Conservation (phyloP, 2,113 vertebrate genomes). For the Corvus moneduloides region DNA sequence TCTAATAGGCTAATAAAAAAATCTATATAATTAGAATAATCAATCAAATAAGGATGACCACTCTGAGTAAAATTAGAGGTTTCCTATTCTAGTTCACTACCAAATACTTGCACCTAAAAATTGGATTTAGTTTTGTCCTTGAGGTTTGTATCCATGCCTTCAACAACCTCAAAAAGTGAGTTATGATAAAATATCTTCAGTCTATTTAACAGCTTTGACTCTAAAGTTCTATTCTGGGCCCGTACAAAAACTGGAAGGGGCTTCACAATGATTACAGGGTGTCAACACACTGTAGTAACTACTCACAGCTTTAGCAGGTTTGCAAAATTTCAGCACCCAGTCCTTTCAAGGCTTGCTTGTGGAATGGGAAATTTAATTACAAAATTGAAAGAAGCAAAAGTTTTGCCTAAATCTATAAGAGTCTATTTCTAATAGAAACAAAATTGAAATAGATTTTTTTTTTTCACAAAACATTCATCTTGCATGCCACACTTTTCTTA, state of each 20-base stretch:
- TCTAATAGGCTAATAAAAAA: slow-evolving; percentile 36
- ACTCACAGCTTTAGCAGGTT: neutral
- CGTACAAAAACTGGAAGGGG: neutral
- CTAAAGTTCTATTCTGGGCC: neutral
- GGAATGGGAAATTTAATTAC: neutral
- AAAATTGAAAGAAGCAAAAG: neutral
- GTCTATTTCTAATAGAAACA: neutral
- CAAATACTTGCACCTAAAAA: neutral
- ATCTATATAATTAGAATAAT: neutral
- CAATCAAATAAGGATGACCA: neutral
- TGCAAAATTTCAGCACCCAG: neutral
- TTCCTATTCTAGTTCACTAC: neutral
- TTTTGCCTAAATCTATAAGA: neutral
- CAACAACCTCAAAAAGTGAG: neutral
- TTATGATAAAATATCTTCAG: neutral
- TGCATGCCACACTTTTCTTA: neutral
- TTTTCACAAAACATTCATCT: neutral
- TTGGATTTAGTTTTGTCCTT: neutral
- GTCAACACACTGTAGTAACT: neutral
- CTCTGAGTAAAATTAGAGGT: neutral
- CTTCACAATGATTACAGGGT: neutral
- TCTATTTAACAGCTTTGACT: neutral
- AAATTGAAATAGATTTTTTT: neutral
- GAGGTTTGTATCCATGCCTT: neutral
- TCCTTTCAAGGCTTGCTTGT: neutral